Evolutionary conservation across 2,797 vertebrate genomes (phyloP), one percentile per base, ranked within the genome.

Genomic region (Propithecus perrieri): DNA sequence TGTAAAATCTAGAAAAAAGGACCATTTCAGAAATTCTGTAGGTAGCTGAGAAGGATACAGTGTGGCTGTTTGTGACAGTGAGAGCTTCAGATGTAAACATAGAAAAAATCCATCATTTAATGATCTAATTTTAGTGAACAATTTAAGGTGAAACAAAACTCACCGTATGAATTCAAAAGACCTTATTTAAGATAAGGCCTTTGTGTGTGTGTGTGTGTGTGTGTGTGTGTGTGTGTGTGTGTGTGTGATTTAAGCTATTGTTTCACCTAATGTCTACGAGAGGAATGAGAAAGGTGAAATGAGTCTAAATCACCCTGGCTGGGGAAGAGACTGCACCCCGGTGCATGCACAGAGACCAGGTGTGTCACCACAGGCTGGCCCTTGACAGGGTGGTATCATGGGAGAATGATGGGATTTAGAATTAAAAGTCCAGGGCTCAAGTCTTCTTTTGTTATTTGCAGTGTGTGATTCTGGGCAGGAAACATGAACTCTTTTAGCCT

Each of bases 301-400:
- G 22, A 17, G 20, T 69, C 28, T 57, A 63, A 43, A 63, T 86
- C n/a, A 59, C 4, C 33, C n/a, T 35, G 59, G 7, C 26, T 67
- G 28, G 26, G 17, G 24, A 26, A 72, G 26, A 72, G 24, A 18
- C 0, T 2, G 6, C 4, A 65, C 43, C 24, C n/a, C 7, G 0
- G 57, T 20, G 12, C 0, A 30, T 4, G 13, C 4, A 3, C 0
- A 14, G 63, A 53, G 38, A 79, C 18, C 33, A 76, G 10, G 14
- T 17, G 13, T n/a, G 17, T 11, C 26, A 28, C 26, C 35, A 9
- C 12, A 57, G 3, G 1, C 2, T 6, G 10, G 17, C 14, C n/a
- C 35, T 81, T 17, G 22, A 67, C n/a, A 57, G 63, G 69, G 22
- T 38, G 9, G 4, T 26, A 55, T 38, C 18, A 18, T 10, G 50